phyloP scores from a whole-genome alignment of 2,113 vertebrate species.

The mouse (Mus musculus) region GRCm39 chrX:162042001-162042500 shows the following conservation, averaged over 20 bases:
- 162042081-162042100: neutral
- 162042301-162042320: neutral
- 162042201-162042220: neutral
- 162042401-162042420: neutral
- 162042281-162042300: constrained; percentile 10
- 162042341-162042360: neutral
- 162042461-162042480: neutral
- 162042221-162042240: neutral
- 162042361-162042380: neutral
- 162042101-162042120: too few relatives aligned
- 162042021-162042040: too few relatives aligned
- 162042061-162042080: neutral
- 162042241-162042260: constrained; percentile 9
- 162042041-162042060: neutral
- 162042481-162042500: constrained; percentile 30
- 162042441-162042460: neutral
- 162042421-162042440: neutral
- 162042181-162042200: neutral
- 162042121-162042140: neutral
- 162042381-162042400: neutral
- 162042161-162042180: neutral
- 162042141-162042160: neutral
- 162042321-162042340: constrained; percentile 34
- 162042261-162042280: constrained; percentile 15
- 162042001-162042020: too few relatives aligned